Conservation (phyloP, 2,888 invertebrate genomes). For the Cerastoderma edule region DNA sequence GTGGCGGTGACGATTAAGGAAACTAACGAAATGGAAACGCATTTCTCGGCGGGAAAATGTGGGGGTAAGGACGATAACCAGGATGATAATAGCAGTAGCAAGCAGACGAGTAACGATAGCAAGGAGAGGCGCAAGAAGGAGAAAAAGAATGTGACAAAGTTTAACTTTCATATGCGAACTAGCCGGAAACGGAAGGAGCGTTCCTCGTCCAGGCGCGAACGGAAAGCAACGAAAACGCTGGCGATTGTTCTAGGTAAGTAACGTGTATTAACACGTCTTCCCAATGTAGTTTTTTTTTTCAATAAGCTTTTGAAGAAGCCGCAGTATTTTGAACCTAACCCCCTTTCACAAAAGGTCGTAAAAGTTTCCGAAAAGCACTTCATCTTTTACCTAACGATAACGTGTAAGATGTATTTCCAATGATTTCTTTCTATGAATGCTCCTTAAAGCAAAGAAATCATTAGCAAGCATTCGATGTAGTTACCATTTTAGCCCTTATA, state of each 20-base stretch:
- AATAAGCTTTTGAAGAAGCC: too few relatives aligned
- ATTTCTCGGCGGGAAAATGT: constrained; percentile 36
- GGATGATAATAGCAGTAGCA: constrained; percentile 55
- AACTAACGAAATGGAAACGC: constrained; percentile 49
- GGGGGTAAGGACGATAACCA: constrained; percentile 35
- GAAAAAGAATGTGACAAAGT: constrained; percentile 81
- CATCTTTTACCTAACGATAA: too few relatives aligned
- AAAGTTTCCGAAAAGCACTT: too few relatives aligned
- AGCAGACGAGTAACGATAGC: constrained; percentile 52
- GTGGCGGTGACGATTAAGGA: constrained; percentile 9
- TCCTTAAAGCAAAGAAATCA: too few relatives aligned
- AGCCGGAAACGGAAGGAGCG: constrained; percentile 90
- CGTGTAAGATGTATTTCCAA: too few relatives aligned
- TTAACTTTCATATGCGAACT: constrained; percentile 86
- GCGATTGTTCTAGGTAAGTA: constrained; percentile 97
- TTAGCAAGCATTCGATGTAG: too few relatives aligned
- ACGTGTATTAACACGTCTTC: background rate
- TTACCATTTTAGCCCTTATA: too few relatives aligned
- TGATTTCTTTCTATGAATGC: too few relatives aligned
- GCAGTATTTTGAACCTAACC: too few relatives aligned
- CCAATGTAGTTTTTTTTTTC: too few relatives aligned
- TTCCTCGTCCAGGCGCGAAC: constrained; percentile 86
- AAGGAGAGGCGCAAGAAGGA: constrained; percentile 63
- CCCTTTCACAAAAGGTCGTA: too few relatives aligned
- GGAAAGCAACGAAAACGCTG: constrained; percentile 98